These are phyloP conservation scores for Cavia porcellus DNA, from an alignment of 2,113 vertebrate species.

Conservation along the genomic window DNA sequence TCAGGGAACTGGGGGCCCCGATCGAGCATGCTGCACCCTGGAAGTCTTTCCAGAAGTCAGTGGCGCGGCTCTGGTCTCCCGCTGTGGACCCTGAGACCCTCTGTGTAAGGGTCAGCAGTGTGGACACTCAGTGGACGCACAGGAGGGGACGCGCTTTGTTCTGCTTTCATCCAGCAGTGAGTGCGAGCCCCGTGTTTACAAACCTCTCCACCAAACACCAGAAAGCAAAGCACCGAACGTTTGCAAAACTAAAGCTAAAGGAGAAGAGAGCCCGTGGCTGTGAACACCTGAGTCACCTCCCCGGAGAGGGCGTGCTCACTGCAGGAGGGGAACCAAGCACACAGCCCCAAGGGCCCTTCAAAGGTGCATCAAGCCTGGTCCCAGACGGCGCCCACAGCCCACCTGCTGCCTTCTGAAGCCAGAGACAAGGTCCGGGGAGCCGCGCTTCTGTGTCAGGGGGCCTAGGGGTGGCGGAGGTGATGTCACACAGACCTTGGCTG, in stretches of 20 bases:
- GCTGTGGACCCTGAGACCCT: background rate
- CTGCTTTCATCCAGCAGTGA: background rate
- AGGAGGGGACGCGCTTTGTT: background rate
- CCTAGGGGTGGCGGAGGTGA: rapidly evolving
- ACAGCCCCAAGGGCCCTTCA: background rate
- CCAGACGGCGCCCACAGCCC: background rate
- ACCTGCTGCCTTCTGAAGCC: slow-evolving; percentile 12
- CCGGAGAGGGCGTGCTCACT: background rate
- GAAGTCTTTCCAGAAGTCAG: background rate
- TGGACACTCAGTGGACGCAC: background rate
- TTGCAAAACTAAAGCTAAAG: background rate
- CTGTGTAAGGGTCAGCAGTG: background rate
- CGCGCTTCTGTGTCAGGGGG: background rate
- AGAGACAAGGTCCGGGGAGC: background rate
- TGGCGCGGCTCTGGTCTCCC: background rate
- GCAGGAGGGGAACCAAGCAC: background rate
- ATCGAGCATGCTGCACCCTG: background rate
- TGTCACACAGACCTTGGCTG: background rate
- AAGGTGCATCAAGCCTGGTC: background rate
- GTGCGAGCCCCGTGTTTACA: background rate
- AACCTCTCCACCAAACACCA: background rate
- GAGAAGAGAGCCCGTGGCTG: background rate
- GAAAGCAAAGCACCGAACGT: background rate
- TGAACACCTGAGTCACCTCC: background rate
- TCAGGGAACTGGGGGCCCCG: background rate